Percentiles rank a stretch among this genome's conserved stretches.
phyloP scores from a whole-genome alignment of 2,888 invertebrate genomes.

The Melitaea athalia region DNA sequence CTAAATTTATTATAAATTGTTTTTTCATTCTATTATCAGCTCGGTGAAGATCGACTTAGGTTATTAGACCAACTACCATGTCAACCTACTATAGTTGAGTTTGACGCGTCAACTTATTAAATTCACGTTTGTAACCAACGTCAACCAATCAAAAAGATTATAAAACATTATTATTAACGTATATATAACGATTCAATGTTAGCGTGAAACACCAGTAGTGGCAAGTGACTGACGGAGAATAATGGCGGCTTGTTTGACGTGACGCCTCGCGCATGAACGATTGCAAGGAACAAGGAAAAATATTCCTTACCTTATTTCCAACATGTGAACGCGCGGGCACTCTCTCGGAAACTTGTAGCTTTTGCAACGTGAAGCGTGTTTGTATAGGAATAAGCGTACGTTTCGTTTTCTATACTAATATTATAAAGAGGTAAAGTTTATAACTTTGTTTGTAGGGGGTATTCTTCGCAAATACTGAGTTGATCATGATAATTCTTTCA shows the following conservation, averaged over 20 bases:
- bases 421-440: too few relatives aligned
- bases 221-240: slow-evolving; percentile 30
- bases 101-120: too few relatives aligned
- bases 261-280: slow-evolving; percentile 23
- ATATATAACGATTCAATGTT: slow-evolving; percentile 10
- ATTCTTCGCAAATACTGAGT: too few relatives aligned
- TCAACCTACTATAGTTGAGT: too few relatives aligned
- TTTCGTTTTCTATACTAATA: background rate
- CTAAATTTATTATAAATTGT: too few relatives aligned
- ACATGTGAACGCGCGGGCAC: slow-evolving; percentile 3
- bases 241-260: slow-evolving; percentile 32
- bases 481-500: too few relatives aligned
- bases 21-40: too few relatives aligned
- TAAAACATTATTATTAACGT: slow-evolving; percentile 7
- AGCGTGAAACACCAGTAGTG: slow-evolving; percentile 28
- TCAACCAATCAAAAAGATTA: background rate
- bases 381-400: background rate
- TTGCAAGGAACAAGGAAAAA: slow-evolving; percentile 17
- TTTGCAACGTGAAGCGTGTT: background rate
- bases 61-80: too few relatives aligned
- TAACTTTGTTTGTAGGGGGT: too few relatives aligned
- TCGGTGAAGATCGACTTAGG: too few relatives aligned
- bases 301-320: slow-evolving; percentile 8
- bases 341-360: background rate
- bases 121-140: background rate